Percentiles rank a stretch among this genome's conserved stretches.
These are phyloP conservation scores for Sander lucioperca DNA, from an alignment of 2,113 vertebrate genomes.

Conservation along the genomic window DNA sequence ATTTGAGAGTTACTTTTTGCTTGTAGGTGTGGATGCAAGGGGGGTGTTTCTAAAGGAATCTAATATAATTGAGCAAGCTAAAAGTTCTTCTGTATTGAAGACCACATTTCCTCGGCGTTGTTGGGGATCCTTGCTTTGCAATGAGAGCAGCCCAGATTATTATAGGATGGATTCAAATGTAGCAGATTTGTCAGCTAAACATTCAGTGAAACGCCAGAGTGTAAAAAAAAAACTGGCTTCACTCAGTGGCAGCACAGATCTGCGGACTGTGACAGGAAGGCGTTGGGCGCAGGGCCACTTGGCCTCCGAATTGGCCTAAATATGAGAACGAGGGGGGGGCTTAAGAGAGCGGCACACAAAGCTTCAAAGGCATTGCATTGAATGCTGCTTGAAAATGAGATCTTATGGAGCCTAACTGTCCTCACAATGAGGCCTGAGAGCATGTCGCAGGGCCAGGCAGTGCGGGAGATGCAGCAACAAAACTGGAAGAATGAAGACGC, in stretches of 20 bases:
- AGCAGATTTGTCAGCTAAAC: too few species aligned
- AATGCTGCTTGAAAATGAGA: conserved; percentile 64
- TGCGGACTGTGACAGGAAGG: conserved; percentile 44
- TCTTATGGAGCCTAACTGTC: conserved; percentile 50
- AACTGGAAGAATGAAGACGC: conserved; percentile 45
- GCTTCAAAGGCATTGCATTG: conserved; percentile 64
- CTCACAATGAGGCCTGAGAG: conserved; percentile 52
- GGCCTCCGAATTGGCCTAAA: conserved; percentile 33
- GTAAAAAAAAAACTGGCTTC: too few species aligned
- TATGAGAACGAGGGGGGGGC: conserved; percentile 19
- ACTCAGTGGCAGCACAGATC: conserved; percentile 29
- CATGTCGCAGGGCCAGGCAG: conserved; percentile 8
- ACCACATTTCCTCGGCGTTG: too few species aligned
- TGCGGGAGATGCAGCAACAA: conserved; percentile 14
- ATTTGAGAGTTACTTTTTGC: too few species aligned
- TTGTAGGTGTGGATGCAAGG: too few species aligned
- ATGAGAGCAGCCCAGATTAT: too few species aligned
- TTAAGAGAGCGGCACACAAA: conserved; percentile 55
- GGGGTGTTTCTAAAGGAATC: too few species aligned
- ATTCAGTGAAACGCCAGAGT: too few species aligned
- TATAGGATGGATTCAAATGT: too few species aligned
- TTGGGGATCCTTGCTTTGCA: too few species aligned
- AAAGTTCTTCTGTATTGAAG: too few species aligned
- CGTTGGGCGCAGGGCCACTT: conserved; percentile 52
- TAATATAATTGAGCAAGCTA: too few species aligned